Conservation (phyloP, 2,113 vertebrate species). For the Ariopsis seemanni region DNA sequence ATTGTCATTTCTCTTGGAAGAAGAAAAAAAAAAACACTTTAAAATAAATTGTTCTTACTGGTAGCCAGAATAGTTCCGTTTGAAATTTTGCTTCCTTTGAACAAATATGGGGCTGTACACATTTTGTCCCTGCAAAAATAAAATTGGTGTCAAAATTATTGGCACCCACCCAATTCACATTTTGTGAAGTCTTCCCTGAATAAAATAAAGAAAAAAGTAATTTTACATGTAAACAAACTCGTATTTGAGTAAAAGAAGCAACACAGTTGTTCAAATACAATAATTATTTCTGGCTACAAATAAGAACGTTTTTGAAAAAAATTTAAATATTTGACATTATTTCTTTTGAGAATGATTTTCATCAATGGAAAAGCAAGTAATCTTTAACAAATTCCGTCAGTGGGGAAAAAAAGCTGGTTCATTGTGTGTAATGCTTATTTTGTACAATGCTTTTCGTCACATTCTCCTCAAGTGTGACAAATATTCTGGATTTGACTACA, state of each 20-base stretch:
- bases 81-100: not conserved
- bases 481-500: not conserved
- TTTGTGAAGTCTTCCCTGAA: not conserved
- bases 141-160: not conserved
- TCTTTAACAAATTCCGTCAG: not conserved
- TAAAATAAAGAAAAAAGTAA: not conserved
- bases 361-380: not conserved
- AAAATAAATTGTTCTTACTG: not conserved
- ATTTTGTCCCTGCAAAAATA: not conserved
- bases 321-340: not conserved
- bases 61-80: not conserved
- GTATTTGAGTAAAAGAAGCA: not conserved
- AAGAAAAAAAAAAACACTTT: not conserved
- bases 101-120: not conserved
- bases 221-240: not conserved
- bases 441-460: not conserved
- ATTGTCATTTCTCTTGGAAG: not conserved
- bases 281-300: not conserved
- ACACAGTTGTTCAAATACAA: not conserved
- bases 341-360: not conserved
- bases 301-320: not conserved
- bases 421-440: not conserved
- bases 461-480: not conserved
- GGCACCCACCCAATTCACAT: not conserved
- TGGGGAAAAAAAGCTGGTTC: not conserved